phyloP scores from a whole-genome alignment of 2,797 vertebrate genomes.

The Fundulus diaphanus region DNA sequence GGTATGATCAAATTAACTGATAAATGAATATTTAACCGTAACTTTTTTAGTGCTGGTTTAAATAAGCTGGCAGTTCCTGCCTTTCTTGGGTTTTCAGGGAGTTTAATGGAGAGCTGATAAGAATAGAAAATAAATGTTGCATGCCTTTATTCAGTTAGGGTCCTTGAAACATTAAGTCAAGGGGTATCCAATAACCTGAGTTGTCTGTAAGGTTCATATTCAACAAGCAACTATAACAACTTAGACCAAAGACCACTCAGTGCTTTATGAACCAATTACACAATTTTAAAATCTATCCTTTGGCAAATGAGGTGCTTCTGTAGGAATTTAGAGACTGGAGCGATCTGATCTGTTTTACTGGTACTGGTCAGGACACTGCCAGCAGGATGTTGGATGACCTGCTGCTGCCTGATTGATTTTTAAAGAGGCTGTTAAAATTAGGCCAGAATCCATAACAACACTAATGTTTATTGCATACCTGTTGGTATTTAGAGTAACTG shows the following conservation, averaged over 20 bases:
- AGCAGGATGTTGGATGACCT: neutral
- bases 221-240: neutral
- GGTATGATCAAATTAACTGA: neutral
- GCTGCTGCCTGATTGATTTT: conserved; percentile 8
- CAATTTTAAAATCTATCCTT: neutral
- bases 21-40: neutral
- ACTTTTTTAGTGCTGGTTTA: too few relatives aligned
- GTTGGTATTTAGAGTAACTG: too few relatives aligned
- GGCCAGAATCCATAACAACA: neutral
- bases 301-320: neutral
- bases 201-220: neutral
- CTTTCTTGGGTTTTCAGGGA: too few relatives aligned
- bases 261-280: neutral
- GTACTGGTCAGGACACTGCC: neutral
- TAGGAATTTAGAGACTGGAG: neutral
- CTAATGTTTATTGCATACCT: neutral
- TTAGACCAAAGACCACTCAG: neutral
- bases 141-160: neutral
- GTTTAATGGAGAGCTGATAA: too few relatives aligned
- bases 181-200: neutral
- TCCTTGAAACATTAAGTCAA: neutral
- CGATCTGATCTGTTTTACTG: neutral
- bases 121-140: neutral
- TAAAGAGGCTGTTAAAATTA: conserved; percentile 1
- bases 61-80: too few relatives aligned